These are phyloP conservation scores for Nesoenas mayeri DNA, from an alignment of 2,113 vertebrate genomes.

Conservation along the genomic window DNA sequence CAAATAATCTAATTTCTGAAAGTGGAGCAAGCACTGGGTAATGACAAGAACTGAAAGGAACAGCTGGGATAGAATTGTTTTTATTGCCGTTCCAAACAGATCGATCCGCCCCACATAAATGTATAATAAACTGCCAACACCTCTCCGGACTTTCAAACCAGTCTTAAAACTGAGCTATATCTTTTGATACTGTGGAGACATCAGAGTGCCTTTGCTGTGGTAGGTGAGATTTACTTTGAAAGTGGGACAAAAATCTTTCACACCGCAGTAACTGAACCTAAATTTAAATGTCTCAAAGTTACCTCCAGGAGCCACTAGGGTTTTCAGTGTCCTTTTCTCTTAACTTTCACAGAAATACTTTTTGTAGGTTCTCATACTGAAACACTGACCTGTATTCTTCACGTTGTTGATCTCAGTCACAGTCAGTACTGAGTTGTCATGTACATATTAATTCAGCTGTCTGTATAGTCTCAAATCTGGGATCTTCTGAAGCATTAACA, in stretches of 20 bases:
- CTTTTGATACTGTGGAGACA: background rate
- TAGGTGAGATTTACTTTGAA: background rate
- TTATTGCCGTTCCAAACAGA: background rate
- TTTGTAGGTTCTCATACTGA: background rate
- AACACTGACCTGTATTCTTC: background rate
- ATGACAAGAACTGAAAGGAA: background rate
- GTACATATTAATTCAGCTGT: background rate
- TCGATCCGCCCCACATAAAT: background rate
- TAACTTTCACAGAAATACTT: background rate
- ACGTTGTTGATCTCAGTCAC: background rate
- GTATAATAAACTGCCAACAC: background rate
- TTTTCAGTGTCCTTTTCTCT: background rate
- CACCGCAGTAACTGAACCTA: background rate
- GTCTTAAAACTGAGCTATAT: background rate
- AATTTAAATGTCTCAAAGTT: background rate
- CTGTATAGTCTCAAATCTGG: background rate
- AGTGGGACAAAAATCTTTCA: background rate
- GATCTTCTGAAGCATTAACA: background rate
- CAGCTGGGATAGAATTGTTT: background rate
- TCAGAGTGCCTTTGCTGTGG: background rate
- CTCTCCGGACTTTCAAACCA: background rate
- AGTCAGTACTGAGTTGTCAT: background rate
- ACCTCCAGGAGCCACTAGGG: background rate
- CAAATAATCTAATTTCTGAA: background rate
- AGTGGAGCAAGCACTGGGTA: background rate